Evolutionary conservation across 2,888 invertebrate genomes (phyloP).

Genomic region (Ochropacha duplaris): DNA sequence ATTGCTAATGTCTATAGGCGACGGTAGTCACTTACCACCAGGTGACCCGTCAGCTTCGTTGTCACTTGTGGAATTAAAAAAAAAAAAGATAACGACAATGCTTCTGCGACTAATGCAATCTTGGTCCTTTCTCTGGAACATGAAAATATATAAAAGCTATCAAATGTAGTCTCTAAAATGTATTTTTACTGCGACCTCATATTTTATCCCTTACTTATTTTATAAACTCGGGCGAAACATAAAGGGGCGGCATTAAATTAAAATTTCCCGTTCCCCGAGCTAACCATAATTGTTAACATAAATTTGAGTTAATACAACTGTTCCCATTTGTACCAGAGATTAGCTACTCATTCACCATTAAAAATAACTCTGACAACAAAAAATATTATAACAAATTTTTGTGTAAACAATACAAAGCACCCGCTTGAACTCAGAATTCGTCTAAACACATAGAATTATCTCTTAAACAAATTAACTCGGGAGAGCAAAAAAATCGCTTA

Average conservation of each 20-base stretch:
- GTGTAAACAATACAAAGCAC: conserved; percentile 38
- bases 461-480: conserved; percentile 59
- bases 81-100: no score
- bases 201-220: background rate
- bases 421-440: conserved; percentile 37
- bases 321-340: conserved; percentile 6
- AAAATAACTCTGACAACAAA: conserved; percentile 6
- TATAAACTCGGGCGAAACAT: background rate
- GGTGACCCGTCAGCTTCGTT: no score
- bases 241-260: background rate
- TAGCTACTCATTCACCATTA: conserved; percentile 6
- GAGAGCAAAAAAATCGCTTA: conserved; percentile 36
- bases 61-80: no score
- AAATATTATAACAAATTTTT: conserved; percentile 40
- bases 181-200: background rate
- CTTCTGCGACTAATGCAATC: no score
- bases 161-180: no score
- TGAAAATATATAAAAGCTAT: no score
- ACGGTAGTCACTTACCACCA: no score
- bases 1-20: no score
- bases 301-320: conserved; percentile 3
- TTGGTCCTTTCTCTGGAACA: no score
- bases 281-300: conserved; percentile 3
- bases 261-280: background rate
- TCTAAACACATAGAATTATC: conserved; percentile 58